phyloP scores from a whole-genome alignment of 2,113 vertebrate genomes.

The Cryptomyrus ogoouensis region DNA sequence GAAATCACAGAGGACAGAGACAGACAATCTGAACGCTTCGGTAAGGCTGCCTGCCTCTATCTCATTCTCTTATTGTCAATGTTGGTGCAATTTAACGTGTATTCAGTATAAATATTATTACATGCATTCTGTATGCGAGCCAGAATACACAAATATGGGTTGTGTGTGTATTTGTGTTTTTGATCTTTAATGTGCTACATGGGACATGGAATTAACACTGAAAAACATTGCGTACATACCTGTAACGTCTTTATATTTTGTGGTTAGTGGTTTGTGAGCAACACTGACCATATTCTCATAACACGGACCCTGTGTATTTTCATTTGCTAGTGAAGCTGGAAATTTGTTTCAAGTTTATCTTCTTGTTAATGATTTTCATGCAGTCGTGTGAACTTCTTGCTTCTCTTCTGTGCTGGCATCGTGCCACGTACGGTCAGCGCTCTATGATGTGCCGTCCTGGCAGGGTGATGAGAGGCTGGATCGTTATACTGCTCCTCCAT shows the following conservation, averaged over 20 bases:
- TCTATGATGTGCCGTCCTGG: background rate
- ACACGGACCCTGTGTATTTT: background rate
- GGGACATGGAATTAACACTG: background rate
- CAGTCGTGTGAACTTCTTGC: background rate
- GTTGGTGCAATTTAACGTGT: background rate
- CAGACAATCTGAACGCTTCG: background rate
- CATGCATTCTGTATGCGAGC: background rate
- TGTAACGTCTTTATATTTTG: background rate
- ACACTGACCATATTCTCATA: background rate
- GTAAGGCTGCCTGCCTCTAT: background rate
- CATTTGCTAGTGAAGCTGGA: background rate
- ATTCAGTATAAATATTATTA: background rate
- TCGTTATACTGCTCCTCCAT: background rate
- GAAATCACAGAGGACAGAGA: background rate
- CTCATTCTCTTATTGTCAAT: background rate
- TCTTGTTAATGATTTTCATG: slow-evolving; percentile 2
- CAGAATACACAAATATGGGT: background rate
- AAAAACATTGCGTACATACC: slow-evolving; percentile 8
- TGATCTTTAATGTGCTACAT: background rate
- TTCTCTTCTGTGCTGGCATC: background rate
- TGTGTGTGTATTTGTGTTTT: background rate
- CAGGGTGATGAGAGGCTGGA: background rate
- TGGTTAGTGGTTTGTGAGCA: background rate
- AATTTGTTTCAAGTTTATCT: background rate
- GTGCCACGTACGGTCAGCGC: background rate